Conservation (phyloP, 2,113 vertebrate species). For the Crotalus tigris region DNA sequence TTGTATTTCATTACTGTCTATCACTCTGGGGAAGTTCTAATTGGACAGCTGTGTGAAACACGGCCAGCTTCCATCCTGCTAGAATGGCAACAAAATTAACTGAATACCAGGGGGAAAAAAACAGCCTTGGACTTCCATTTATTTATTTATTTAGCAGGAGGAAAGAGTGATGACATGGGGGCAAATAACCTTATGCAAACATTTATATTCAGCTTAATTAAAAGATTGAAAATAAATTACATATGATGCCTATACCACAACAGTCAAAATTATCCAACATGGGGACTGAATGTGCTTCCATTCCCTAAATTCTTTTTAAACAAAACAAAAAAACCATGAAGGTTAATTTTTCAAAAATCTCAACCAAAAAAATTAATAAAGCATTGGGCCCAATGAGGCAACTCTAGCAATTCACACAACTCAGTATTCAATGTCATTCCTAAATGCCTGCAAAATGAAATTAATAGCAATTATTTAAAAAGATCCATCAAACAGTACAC, state of each 20-base stretch:
- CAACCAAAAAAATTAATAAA: background rate
- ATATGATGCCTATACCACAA: background rate
- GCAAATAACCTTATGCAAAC: background rate
- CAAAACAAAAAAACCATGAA: background rate
- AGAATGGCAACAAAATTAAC: constrained; percentile 6
- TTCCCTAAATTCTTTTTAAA: background rate
- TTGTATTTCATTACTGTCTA: constrained; percentile 45
- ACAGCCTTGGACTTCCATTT: background rate
- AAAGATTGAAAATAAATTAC: background rate
- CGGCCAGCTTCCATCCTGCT: background rate
- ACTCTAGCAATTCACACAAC: background rate
- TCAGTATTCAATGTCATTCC: background rate
- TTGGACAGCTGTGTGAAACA: constrained; percentile 27
- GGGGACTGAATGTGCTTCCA: background rate
- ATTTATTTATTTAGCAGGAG: background rate
- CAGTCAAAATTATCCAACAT: background rate
- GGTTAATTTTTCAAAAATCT: background rate
- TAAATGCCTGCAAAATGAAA: background rate
- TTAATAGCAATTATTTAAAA: background rate
- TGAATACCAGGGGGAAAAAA: constrained; percentile 30
- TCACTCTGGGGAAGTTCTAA: constrained; percentile 33
- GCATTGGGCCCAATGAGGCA: background rate
- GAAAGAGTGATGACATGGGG: background rate
- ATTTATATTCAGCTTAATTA: background rate
- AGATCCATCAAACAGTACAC: background rate